Evolutionary conservation across 2,113 vertebrate species (phyloP).

Genomic region (Lota lota): DNA sequence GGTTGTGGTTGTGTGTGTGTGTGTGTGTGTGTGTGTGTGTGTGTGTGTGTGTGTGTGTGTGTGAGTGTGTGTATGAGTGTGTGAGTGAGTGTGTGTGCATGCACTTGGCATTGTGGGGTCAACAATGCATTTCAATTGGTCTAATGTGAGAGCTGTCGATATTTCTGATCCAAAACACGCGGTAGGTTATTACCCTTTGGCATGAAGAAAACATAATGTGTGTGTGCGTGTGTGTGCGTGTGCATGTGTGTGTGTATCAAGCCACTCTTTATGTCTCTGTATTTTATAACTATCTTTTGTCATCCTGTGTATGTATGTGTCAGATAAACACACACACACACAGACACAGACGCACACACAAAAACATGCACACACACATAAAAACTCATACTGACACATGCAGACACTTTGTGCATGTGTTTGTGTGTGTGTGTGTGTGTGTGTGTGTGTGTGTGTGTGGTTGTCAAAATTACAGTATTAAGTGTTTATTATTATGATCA

Average conservation of each 20-base stretch:
- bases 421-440: too few species aligned
- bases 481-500: too few species aligned
- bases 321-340: not conserved
- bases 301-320: constrained; percentile 6
- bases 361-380: too few species aligned
- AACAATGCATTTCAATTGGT: constrained; percentile 72
- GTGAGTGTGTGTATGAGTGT: too few species aligned
- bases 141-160: constrained; percentile 74
- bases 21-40: not conserved
- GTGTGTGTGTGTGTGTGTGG: too few species aligned
- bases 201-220: constrained; percentile 12
- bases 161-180: constrained; percentile 68
- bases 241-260: not conserved
- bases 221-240: constrained; percentile 7
- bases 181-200: constrained; percentile 61
- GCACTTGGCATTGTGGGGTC: constrained; percentile 16
- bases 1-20: constrained; percentile 12
- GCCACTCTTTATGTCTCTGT: not conserved
- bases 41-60: too few species aligned
- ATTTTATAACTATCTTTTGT: not conserved
- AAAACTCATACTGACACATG: too few species aligned
- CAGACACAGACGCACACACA: too few species aligned
- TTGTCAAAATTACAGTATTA: too few species aligned
- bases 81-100: too few species aligned
- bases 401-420: too few species aligned